Percentiles rank a stretch among this genome's conserved stretches.
Conservation (phyloP, 2,113 vertebrate species). For the Castor canadensis region DNA sequence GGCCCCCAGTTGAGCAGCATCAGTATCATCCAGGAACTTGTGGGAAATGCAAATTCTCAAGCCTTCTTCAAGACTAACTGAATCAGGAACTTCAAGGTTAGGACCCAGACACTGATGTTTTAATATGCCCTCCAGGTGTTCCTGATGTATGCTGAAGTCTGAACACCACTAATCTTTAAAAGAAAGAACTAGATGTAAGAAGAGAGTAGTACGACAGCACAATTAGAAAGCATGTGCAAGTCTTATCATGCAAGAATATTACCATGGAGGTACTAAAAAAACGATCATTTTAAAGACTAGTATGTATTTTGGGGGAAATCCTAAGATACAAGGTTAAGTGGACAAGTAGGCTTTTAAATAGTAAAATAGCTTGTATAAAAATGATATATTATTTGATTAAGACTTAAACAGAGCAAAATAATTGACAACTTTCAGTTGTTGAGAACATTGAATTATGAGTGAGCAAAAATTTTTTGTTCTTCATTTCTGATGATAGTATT, state of each 20-base stretch:
- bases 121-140: background rate
- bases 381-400: background rate
- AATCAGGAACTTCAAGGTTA: background rate
- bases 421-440: conserved; percentile 24
- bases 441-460: background rate
- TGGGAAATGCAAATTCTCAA: background rate
- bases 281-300: background rate
- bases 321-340: background rate
- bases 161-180: background rate
- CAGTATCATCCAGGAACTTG: background rate
- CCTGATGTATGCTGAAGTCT: background rate
- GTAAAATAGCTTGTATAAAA: background rate
- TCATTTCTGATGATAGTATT: background rate
- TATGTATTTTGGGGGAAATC: background rate
- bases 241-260: background rate
- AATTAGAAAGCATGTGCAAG: background rate
- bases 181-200: background rate
- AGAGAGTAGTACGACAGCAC: background rate
- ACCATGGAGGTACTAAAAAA: background rate
- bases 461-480: background rate
- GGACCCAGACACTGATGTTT: background rate
- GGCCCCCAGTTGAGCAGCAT: background rate
- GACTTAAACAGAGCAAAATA: background rate
- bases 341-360: background rate
- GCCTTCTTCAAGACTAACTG: background rate